phyloP scores from a whole-genome alignment of 2,888 invertebrate species.

The Adineta ricciae region DNA sequence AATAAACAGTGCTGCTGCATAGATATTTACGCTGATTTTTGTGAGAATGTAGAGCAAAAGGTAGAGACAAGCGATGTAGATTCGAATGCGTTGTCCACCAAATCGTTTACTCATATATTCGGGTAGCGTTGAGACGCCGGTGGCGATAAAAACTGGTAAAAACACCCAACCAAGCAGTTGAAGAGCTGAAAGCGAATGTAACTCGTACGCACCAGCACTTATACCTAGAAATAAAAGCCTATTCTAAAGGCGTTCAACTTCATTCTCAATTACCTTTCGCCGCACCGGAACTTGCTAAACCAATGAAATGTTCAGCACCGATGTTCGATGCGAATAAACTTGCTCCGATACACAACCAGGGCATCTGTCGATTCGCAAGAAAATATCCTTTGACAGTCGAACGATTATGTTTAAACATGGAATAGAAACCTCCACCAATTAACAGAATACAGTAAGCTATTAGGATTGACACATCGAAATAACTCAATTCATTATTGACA shows the following conservation, averaged over 20 bases:
- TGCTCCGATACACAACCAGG: constrained; percentile 41
- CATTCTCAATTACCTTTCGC: constrained; percentile 50
- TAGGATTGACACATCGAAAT: not conserved
- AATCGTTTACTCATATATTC: constrained; percentile 54
- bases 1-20: constrained; percentile 49
- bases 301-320: constrained; percentile 51
- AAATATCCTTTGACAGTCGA: constrained; percentile 30
- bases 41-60: constrained; percentile 54
- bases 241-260: constrained; percentile 44
- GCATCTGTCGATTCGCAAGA: constrained; percentile 31
- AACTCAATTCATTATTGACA: not conserved
- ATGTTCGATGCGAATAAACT: constrained; percentile 52
- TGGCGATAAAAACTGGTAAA: constrained; percentile 48
- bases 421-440: not conserved
- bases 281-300: constrained; percentile 51
- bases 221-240: not conserved
- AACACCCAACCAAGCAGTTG: constrained; percentile 50
- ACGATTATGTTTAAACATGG: constrained; percentile 26
- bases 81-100: constrained; percentile 54
- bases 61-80: constrained; percentile 54
- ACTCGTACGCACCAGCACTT: not conserved
- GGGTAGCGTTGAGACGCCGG: constrained; percentile 54
- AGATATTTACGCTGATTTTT: constrained; percentile 54
- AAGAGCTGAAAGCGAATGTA: constrained; percentile 47
- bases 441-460: not conserved